Evolutionary conservation across 2,888 invertebrate genomes (phyloP), one percentile per base, ranked within the genome.

Genomic region (Ditula angustiorana): DNA sequence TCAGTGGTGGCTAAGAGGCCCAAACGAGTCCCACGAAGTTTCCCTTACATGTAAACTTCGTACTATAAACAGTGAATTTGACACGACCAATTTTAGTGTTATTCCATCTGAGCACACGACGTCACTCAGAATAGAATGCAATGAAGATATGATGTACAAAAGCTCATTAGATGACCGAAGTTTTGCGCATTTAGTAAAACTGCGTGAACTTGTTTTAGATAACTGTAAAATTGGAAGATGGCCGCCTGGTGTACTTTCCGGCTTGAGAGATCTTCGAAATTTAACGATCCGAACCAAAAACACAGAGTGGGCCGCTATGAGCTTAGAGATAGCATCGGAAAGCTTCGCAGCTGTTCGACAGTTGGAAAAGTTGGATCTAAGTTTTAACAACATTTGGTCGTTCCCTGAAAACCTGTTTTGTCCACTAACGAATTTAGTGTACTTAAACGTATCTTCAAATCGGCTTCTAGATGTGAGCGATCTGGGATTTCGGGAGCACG

Each of bases 351-450:
- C 95, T 66, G 95, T 96, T 65, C 94, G 95, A 68, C 96, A 97
- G 83, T 93, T 98, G 75, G 97, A 97, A 87, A 94, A 96, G 74
- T 93, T 98, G 70, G 98, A 98, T 83, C 92, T 98, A 71, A 97
- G 97, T 81, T 95, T 95, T 80, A 97, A 98, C 86, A 97, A 97
- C 85, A 97, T 98, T 81, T 97, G 97, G 97, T 96, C 96, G 60
- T 95, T 98, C 83, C 97, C 97, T 23, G 96, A 96, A 78, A 96
- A 96, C 79, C 94, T 97, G 69, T 98, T 98, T 88, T 98, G 98
- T 81, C 95, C 96, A 2, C 87, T 97, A 74, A 95, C 95, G 37
- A 97, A 96, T 80, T 92, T 98, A 75, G 95, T 96, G 67, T 94
- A 95, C 70, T 90, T 98, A 72, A 98, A 98, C 84, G 95, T 98